phyloP scores from a whole-genome alignment of 2,888 invertebrate genomes.

The Watsonalla binaria region DNA sequence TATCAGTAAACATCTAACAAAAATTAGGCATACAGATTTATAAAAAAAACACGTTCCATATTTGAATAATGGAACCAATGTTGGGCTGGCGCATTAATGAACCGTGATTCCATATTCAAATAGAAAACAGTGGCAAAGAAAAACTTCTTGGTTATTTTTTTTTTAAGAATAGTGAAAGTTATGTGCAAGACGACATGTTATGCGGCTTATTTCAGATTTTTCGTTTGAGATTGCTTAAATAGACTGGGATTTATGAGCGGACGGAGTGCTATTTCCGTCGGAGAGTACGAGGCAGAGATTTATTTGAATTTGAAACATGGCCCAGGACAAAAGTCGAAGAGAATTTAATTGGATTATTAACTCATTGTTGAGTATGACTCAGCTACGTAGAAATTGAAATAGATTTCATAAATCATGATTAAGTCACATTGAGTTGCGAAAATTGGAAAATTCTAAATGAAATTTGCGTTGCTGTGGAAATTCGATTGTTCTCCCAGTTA shows the following conservation, averaged over 20 bases:
- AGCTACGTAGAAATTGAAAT: conserved; percentile 44
- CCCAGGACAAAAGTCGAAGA: conserved; percentile 65
- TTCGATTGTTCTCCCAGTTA: conserved; percentile 12
- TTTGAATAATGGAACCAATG: not conserved
- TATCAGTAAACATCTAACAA: too few relatives aligned
- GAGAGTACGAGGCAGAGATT: conserved; percentile 68
- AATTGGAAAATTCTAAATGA: conserved; percentile 28
- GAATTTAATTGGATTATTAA: conserved; percentile 76
- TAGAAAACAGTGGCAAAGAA: not conserved
- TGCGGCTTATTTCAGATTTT: conserved; percentile 71
- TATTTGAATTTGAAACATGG: conserved; percentile 74
- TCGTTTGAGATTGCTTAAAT: conserved; percentile 73
- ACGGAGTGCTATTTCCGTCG: conserved; percentile 75
- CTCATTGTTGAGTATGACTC: conserved; percentile 55
- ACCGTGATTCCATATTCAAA: not conserved
- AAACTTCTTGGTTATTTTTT: conserved; percentile 10
- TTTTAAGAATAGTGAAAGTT: conserved; percentile 40
- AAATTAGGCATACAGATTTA: not conserved
- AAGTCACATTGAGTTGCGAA: conserved; percentile 32
- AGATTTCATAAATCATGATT: conserved; percentile 46
- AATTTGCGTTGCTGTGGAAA: conserved; percentile 7
- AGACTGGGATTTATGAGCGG: conserved; percentile 73
- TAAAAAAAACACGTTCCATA: conserved; percentile 1
- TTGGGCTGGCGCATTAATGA: not conserved
- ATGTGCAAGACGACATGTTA: conserved; percentile 52